Conservation (phyloP, 1,140 invertebrate species). For the Bombus polaris region DNA sequence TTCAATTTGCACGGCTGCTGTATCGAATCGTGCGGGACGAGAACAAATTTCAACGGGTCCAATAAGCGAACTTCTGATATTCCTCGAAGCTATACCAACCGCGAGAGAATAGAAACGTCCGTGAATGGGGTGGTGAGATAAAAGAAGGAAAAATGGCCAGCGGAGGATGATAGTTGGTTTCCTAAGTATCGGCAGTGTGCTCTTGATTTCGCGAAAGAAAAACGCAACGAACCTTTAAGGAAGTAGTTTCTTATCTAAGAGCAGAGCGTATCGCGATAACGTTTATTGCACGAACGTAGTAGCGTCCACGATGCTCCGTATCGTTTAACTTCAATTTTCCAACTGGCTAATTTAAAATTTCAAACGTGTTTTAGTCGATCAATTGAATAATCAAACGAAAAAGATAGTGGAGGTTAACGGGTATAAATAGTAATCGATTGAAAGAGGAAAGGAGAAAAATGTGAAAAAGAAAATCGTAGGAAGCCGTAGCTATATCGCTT, state of each 20-base stretch:
- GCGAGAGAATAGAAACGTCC: not conserved
- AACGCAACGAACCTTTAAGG: constrained; percentile 26
- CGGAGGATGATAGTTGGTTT: constrained; percentile 4
- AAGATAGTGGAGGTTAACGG: too few relatives aligned
- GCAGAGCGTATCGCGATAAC: constrained; percentile 43
- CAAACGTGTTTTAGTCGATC: not conserved
- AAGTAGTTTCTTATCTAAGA: not conserved
- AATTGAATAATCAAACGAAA: too few relatives aligned
- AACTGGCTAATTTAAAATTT: not conserved
- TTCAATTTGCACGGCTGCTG: constrained; percentile 35
- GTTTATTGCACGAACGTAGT: constrained; percentile 45
- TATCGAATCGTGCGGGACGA: constrained; percentile 27
- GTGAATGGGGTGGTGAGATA: constrained; percentile 1
- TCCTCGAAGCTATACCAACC: constrained; percentile 8
- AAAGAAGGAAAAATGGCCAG: not conserved
- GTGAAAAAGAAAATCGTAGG: not conserved
- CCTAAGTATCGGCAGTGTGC: constrained; percentile 24
- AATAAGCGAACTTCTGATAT: constrained; percentile 37
- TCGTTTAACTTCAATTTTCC: constrained; percentile 6
- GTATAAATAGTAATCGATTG: not conserved
- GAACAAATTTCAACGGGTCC: constrained; percentile 27
- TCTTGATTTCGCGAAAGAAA: constrained; percentile 44
- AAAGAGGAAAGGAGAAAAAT: not conserved
- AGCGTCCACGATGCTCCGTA: constrained; percentile 18
- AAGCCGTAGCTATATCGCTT: not conserved